These are phyloP conservation scores for Numida meleagris DNA, from an alignment of 2,113 vertebrate species.

Conservation along the genomic window DNA sequence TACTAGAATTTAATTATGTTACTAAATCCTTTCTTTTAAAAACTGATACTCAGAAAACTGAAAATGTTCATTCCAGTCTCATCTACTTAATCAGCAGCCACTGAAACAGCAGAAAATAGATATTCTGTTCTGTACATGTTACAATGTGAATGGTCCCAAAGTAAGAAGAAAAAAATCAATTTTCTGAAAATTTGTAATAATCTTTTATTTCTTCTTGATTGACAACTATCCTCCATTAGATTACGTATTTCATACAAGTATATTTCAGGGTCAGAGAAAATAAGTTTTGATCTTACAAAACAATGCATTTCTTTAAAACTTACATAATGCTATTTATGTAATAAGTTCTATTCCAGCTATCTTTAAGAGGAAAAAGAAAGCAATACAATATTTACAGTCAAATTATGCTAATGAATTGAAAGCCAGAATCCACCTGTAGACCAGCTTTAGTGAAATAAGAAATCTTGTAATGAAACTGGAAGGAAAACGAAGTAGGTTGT, in stretches of 20 bases:
- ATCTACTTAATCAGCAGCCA: not conserved
- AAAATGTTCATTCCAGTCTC: not conserved
- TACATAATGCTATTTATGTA: too few species aligned
- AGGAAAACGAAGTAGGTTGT: not conserved
- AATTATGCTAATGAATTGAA: not conserved
- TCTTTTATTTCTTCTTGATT: not conserved
- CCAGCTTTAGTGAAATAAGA: not conserved
- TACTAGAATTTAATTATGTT: not conserved
- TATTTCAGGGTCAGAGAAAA: not conserved
- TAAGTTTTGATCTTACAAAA: not conserved
- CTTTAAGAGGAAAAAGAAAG: not conserved
- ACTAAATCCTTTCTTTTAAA: not conserved
- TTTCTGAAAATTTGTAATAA: not conserved
- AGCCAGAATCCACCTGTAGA: not conserved
- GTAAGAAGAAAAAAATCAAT: not conserved
- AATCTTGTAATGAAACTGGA: not conserved
- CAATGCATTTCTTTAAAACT: not conserved
- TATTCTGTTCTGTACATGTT: not conserved
- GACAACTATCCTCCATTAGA: not conserved
- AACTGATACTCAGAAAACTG: too few species aligned
- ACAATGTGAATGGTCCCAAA: not conserved
- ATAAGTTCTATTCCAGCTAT: not conserved
- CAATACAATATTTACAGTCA: not conserved
- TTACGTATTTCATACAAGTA: not conserved
- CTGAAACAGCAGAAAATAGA: too few species aligned